Evolutionary conservation across 2,888 invertebrate genomes (phyloP), one percentile per base, ranked within the genome.

Genomic region (Eristalis intricaria): DNA sequence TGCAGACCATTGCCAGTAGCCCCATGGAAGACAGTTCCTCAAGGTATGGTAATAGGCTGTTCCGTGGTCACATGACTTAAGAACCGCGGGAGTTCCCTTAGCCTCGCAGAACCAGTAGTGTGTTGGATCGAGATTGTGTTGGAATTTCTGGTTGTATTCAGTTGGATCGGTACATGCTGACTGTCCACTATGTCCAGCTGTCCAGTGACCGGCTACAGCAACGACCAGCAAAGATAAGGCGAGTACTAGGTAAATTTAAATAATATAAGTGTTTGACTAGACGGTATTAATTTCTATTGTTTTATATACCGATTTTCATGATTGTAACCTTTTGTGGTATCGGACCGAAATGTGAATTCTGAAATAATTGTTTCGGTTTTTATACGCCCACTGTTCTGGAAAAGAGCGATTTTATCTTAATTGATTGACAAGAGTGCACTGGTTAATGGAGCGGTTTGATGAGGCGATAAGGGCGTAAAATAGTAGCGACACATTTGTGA

Each of bases 11-110:
- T 91, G 89, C 89, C 91, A 92, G 79, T 90, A 91, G 50, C 90
- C 90, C 92, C 92, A 92, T 11, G 91, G 91, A 23, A 92, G 90
- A 87, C 92, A 92, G 76, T 90, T 92, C 86, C 90, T 91, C 32
- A 91, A 84, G 63, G 90, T 82, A 91, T 90, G 40, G 10, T 32
- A 32, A 32, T 91, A 92, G 10, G 91, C 92, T 22, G 90, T 84
- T 19, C 90, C 92, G 1, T 88, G 56, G 66, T 90, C 90, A 61
- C 92, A 92, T 40, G 90, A 90, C 22, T 90, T 65, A 68, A 91
- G 90, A 15, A 89, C 85, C 75, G 92, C 92, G 13, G 90, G 80
- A 2, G 60, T 85, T 43, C 89, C 90, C 4, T 90, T 70, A 4
- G 73, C 89, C 80, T 91, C 91, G 88, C 92, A 92, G 26, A 89